Base-by-base conservation (phyloP, 2,888 invertebrate species). In the Microctonus hyperodae region DNA sequence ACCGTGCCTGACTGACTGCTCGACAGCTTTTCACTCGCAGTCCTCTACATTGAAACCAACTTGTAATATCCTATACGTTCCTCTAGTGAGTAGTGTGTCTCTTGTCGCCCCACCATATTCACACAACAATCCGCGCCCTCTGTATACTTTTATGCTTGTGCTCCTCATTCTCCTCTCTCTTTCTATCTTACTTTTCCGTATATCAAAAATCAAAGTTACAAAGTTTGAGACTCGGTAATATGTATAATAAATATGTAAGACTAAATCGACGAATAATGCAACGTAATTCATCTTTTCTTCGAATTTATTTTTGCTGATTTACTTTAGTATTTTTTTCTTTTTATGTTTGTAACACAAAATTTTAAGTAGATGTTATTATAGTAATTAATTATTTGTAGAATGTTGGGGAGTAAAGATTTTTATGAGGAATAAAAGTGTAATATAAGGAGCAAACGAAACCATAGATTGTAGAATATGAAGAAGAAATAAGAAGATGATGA, bases 1-100 rank as follows among this genome's bases (percentile, higher is more conserved):
- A 72, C 75, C 74, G 74, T 73, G 73, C 74, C 78, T 78, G 76
- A 76, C 77, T 77, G 77, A 77, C 78, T 79, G 79, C 77, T 73
- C 74, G 74, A 73, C 77, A 79, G 79, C 73, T 79, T 81, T 79
- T 78, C 79, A 77, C 80, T 79, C 76, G 74, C 74, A 75, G 76
- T 71, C 72, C 9, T 7, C 4, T n/a, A 74, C 75, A 76, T 72
- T 71, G 74, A 75, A 73, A 73, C 73, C 72, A 72, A 76, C 78
- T 44, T 75, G 73, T 78, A 77, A 77, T 74, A 70, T 31, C 58
- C 57, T 37, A 2, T 33, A 22, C 64, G 74, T 71, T 69, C 64
- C 44, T 51, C 48, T 50, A 53, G n/a, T n/a, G n/a, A n/a, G n/a
- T n/a, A n/a, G 37, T 37, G 13, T 37, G 11, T 37, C 66, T 66